Percentiles rank a stretch among this genome's conserved stretches.
Evolutionary conservation across 2,113 vertebrate genomes (phyloP).

Genomic region (Todiramphus chloris): DNA sequence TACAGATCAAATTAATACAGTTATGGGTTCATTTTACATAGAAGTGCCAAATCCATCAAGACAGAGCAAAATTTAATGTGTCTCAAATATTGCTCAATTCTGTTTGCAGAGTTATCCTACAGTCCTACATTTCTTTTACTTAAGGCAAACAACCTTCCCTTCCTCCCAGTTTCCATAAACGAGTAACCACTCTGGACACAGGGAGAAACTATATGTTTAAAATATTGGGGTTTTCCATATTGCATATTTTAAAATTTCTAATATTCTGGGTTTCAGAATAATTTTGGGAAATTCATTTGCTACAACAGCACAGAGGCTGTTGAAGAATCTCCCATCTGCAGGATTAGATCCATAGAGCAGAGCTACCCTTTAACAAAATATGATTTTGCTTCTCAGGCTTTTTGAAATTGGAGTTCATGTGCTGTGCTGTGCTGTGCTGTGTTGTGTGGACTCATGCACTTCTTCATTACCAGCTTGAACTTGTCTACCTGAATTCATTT

Average conservation of each 20-base stretch:
- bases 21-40: not conserved
- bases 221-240: not conserved
- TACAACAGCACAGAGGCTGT: not conserved
- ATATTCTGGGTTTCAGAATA: not conserved
- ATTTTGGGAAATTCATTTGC: not conserved
- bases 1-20: not conserved
- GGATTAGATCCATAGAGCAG: not conserved
- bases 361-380: not conserved
- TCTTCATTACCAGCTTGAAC: constrained; percentile 75
- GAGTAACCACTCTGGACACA: not conserved
- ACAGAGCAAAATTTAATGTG: not conserved
- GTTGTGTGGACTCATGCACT: constrained; percentile 61
- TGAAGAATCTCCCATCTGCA: not conserved
- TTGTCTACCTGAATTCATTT: constrained; percentile 61
- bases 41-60: not conserved
- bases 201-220: not conserved
- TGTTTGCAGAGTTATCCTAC: not conserved
- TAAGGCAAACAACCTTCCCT: not conserved
- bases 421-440: not conserved
- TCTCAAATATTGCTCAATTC: not conserved
- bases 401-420: not conserved
- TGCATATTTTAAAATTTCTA: not conserved
- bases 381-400: not conserved
- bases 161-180: not conserved
- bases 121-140: not conserved